Evolutionary conservation across 2,113 vertebrate species (phyloP), one percentile per base, ranked within the genome.

Genomic region (Hippocampus comes): DNA sequence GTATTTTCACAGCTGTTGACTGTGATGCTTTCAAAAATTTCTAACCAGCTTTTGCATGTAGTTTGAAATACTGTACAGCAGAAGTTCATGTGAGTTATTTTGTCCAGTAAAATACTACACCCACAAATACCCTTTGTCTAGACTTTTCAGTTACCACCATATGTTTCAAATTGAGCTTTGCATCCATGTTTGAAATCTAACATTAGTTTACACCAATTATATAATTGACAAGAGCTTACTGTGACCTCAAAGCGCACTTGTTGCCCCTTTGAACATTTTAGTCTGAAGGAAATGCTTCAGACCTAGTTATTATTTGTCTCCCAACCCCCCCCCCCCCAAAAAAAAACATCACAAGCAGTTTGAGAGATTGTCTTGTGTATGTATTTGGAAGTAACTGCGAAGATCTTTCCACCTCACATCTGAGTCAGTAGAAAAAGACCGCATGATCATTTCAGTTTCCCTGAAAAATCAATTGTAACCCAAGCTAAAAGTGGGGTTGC

Each of bases 21-120:
- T 86, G 77, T 81, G 73, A 91, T 88, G 84, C 83, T 86, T 90
- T 91, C 89, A 92, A 92, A 88, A 86, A 91, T 84, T 79, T 91
- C 88, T 90, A 91, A 21, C 80, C 89, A 89, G 88, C 82, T 17
- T 17, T 49, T 88, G 82, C 84, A 51, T 75, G 78, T 61, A 73
- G 81, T 73, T 70, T 41, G 42, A 70, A 82, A 86, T 75, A 76
- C 64, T 86, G 74, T 87, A 74, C 76, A 86, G 56, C 71, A 85
- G 77, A 86, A 79, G 76, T 87, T 81, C 18, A 63, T 5, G 21
- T 63, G 20, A 84, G 78, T 85, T 89, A 82, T 88, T 91, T 88
- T 84, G 83, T 84, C 79, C 81, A 86, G 69, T 87, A 81, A 75
- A 83, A 74, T 2, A 82, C 82, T 82, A 86, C 84, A 84, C 84